Evolutionary conservation across 2,797 vertebrate species (phyloP), one percentile per base, ranked within the genome.

Genomic region (Leptatherina wallacei): DNA sequence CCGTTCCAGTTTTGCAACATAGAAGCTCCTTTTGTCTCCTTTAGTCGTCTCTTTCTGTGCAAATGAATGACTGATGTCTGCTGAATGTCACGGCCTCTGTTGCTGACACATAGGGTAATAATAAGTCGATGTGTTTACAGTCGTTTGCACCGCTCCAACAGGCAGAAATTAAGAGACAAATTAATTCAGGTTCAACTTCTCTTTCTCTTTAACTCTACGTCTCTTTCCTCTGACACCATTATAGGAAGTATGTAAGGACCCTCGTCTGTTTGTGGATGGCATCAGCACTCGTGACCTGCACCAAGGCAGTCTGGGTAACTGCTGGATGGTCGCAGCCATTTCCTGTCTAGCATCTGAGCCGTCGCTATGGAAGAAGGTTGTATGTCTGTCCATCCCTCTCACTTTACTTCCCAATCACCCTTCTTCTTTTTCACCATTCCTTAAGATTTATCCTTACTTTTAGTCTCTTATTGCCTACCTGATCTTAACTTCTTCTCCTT

Each of bases 261-360:
- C 96, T n/a, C 92, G 92, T 22, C 92, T 96, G 61, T 96, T 96
- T 82, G 93, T 95, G 16, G 94, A 96, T 6, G 95, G 96, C 68
- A 95, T 96, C 82, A 96, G 96, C 88, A 94, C 95, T 12, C 92
- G 93, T n/a, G 96, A 96, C 87, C 75, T 96, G 65, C 94, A 96
- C 86, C 95, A 96, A 80, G 96, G 96, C 78, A 95, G 95, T 79
- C 90, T 96, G 92, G 95, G 96, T 47, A 96, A 96, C 89, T 96
- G 96, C 89, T 96, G 96, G 96, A 96, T 96, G 92, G 95, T 96
- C 64, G 96, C 96, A 0, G 95, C 96, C 36, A 95, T 94, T 68
- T 96, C 96, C 51, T 96, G 95, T 69, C 68, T 96, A 10, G 94
- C 95, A 1, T 94, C 93, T 0, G 94, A 95, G 76, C 92, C 95